Percentiles rank a stretch among this genome's conserved stretches.
phyloP scores from a whole-genome alignment of 2,113 vertebrate species.

The Callospermophilus lateralis region DNA sequence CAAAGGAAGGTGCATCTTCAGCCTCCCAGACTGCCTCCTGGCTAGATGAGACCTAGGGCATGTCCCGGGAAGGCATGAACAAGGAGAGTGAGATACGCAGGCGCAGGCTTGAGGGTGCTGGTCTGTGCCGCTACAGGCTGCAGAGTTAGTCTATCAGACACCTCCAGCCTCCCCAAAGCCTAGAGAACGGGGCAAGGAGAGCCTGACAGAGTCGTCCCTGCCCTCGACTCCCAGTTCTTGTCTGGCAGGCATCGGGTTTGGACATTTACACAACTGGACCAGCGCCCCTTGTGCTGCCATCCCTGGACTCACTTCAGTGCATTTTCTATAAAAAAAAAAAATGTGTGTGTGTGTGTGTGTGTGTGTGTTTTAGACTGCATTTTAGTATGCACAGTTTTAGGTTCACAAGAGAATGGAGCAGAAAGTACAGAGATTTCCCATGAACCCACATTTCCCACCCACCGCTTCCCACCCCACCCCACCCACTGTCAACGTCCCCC shows the following conservation, averaged over 20 bases:
- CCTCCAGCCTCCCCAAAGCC: neutral
- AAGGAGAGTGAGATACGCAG: neutral
- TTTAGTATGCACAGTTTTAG: neutral
- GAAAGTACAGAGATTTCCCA: neutral
- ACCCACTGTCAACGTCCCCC: fast-evolving
- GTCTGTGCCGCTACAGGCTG: fast-evolving
- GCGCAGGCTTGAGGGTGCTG: neutral
- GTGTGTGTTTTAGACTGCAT: neutral
- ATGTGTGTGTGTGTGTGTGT: no score
- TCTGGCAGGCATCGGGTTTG: no score
- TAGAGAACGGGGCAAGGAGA: neutral
- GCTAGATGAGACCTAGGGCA: neutral
- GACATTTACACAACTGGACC: neutral
- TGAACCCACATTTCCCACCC: fast-evolving
- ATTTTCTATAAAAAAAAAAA: neutral
- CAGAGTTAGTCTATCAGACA: neutral
- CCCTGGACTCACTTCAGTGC: neutral
- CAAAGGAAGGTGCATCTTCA: neutral
- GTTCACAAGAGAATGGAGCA: neutral
- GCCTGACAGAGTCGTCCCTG: neutral
- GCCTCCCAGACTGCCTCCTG: neutral
- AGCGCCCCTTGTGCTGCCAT: neutral
- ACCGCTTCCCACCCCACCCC: no score
- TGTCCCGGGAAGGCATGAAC: neutral
- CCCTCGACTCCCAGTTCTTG: neutral